These are phyloP conservation scores for Drosophila quasianomalipes DNA, from an alignment of 2,888 invertebrate species.

Conservation along the genomic window DNA sequence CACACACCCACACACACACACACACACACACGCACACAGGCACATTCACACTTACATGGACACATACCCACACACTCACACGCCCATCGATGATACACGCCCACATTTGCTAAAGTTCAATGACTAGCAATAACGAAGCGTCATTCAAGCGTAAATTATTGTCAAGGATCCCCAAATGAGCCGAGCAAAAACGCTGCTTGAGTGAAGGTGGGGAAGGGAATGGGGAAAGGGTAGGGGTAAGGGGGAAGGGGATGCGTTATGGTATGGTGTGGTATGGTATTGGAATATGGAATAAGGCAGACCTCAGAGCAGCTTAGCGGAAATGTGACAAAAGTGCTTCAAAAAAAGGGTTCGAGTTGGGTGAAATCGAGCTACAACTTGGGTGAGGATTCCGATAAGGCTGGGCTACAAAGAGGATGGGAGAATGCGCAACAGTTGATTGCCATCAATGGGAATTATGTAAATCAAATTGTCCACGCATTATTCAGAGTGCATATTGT, in stretches of 20 bases:
- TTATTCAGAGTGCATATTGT: constrained; percentile 58
- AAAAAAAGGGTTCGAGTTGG: constrained; percentile 45
- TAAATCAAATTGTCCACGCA: constrained; percentile 74
- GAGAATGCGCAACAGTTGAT: constrained; percentile 67
- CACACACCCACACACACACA: constrained; percentile 12
- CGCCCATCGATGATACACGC: constrained; percentile 25
- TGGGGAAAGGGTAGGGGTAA: neutral
- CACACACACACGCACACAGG: neutral
- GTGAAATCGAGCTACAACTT: constrained; percentile 5
- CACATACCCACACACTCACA: constrained; percentile 3
- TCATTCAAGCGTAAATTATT: constrained; percentile 74
- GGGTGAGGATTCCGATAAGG: neutral
- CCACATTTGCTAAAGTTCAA: constrained; percentile 71
- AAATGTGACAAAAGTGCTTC: constrained; percentile 48
- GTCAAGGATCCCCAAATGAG: constrained; percentile 47
- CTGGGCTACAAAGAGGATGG: neutral
- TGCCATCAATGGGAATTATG: constrained; percentile 74
- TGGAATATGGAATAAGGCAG: constrained; percentile 4
- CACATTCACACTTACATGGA: constrained; percentile 1
- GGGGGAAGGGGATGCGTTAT: neutral
- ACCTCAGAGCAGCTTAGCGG: constrained; percentile 44
- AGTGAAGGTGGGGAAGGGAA: neutral
- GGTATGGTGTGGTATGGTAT: neutral
- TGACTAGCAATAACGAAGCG: constrained; percentile 71
- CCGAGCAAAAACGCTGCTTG: constrained; percentile 11